phyloP scores from a whole-genome alignment of 2,888 invertebrate species.

The Rhaphigaster nebulosa region DNA sequence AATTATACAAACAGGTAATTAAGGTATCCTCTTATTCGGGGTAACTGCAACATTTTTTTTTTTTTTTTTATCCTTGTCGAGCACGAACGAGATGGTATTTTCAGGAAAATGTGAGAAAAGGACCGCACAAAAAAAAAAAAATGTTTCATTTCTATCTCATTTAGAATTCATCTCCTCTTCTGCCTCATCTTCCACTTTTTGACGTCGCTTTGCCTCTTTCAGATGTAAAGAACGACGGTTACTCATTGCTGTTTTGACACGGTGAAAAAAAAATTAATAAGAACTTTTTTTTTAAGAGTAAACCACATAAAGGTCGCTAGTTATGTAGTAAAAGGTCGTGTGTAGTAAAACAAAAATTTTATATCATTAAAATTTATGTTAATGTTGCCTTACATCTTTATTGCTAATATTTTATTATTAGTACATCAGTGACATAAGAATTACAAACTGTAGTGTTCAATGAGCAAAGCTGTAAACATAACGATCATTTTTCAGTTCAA shows the following conservation, averaged over 20 bases:
- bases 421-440: too few relatives aligned
- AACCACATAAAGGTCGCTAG: not conserved
- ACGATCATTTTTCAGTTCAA: not conserved
- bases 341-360: not conserved
- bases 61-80: not conserved
- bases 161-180: slow-evolving; percentile 33
- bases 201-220: not conserved
- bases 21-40: not conserved
- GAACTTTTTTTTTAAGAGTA: not conserved
- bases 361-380: not conserved
- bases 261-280: not conserved
- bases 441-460: too few relatives aligned
- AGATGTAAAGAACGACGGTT: not conserved
- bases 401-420: too few relatives aligned
- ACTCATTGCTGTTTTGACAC: not conserved
- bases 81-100: not conserved
- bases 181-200: slow-evolving; percentile 5
- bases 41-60: not conserved
- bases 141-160: slow-evolving; percentile 31
- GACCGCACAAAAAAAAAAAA: slow-evolving; percentile 8
- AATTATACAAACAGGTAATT: not conserved
- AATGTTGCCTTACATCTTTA: not conserved
- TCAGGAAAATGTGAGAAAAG: slow-evolving; percentile 9
- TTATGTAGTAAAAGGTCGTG: too few relatives aligned
- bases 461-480: too few relatives aligned